Conservation (phyloP, 2,888 invertebrate genomes). For the Thumatha senex region DNA sequence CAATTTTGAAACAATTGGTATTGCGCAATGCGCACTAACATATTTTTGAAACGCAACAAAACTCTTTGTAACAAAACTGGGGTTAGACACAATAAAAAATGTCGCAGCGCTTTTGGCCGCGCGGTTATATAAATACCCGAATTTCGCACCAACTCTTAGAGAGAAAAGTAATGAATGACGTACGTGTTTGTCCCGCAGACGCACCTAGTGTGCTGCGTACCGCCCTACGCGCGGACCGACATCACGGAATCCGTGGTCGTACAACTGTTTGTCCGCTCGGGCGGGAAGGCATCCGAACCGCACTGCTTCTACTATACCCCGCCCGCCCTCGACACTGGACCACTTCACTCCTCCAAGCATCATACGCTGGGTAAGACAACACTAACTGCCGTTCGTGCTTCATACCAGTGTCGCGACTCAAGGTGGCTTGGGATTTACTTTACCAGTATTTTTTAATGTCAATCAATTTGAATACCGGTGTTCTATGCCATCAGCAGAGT, state of each 20-base stretch:
- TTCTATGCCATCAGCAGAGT: too few species aligned
- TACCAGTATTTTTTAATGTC: conserved; percentile 19
- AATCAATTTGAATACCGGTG: not conserved
- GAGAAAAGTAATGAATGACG: not conserved
- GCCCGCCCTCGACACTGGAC: conserved; percentile 53
- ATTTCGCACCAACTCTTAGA: too few species aligned
- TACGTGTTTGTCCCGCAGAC: conserved; percentile 81
- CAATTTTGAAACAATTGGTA: too few species aligned
- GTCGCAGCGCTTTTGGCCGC: too few species aligned
- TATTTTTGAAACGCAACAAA: too few species aligned
- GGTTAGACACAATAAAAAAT: too few species aligned
- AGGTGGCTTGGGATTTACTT: conserved; percentile 8
- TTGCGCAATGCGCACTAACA: too few species aligned
- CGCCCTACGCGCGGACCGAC: conserved; percentile 88
- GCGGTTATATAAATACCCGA: too few species aligned
- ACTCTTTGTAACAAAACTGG: too few species aligned
- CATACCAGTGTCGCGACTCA: not conserved
- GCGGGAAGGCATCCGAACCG: conserved; percentile 93
- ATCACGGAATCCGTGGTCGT: conserved; percentile 88
- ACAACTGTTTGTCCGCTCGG: conserved; percentile 91
- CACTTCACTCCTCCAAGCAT: conserved; percentile 60
- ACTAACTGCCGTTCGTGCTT: conserved; percentile 10
- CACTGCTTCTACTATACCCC: conserved; percentile 93
- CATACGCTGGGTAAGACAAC: conserved; percentile 39
- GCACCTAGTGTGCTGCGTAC: conserved; percentile 94